phyloP scores from a whole-genome alignment of 2,113 vertebrate species.

The Ceuthmochares aereus region DNA sequence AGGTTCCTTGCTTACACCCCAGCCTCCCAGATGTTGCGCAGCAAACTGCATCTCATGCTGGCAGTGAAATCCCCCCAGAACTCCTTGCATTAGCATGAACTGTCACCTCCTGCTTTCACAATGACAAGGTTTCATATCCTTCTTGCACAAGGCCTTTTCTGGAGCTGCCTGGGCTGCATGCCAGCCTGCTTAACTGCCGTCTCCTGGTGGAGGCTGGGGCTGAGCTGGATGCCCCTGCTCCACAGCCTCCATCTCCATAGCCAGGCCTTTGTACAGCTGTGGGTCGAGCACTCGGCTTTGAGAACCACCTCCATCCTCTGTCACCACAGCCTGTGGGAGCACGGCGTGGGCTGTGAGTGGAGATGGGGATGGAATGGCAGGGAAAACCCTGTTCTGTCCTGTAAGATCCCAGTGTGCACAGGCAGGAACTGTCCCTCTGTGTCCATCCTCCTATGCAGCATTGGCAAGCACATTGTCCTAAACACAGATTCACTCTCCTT shows the following conservation, averaged over 20 bases:
- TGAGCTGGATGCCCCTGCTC: not conserved
- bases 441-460: not conserved
- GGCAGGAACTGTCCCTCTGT: not conserved
- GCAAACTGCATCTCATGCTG: rapidly evolving
- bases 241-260: rapidly evolving
- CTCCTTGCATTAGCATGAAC: not conserved
- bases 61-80: not conserved
- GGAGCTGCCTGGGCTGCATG: not conserved
- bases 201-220: not conserved
- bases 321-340: rapidly evolving
- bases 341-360: not conserved
- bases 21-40: rapidly evolving
- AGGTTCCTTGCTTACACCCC: not conserved
- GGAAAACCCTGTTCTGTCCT: not conserved
- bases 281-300: rapidly evolving
- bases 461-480: rapidly evolving
- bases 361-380: not conserved
- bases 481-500: not conserved
- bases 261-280: not conserved
- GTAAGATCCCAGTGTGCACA: not conserved
- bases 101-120: not conserved
- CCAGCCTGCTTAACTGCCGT: not conserved
- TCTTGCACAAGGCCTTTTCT: not conserved
- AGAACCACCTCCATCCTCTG: not conserved
- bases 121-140: not conserved